Conservation (phyloP, 2,113 vertebrate species). For the Menura novaehollandiae region DNA sequence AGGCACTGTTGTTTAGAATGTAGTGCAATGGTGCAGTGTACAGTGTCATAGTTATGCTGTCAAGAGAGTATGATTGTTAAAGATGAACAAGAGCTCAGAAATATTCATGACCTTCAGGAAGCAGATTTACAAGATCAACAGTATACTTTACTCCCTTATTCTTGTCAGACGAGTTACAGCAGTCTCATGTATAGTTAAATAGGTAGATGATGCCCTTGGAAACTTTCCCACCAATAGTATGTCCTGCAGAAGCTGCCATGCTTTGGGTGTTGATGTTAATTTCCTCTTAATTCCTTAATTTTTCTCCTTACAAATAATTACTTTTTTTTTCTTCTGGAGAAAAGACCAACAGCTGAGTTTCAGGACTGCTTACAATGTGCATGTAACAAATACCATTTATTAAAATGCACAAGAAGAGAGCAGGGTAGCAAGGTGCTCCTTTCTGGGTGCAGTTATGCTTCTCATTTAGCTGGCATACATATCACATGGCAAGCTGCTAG, state of each 20-base stretch:
- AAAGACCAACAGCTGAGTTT: neutral
- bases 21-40: neutral
- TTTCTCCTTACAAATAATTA: neutral
- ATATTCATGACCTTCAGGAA: neutral
- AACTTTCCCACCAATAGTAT: neutral
- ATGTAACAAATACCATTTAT: neutral
- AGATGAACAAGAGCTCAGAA: neutral
- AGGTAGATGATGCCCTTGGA: neutral
- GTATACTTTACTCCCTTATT: neutral
- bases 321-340: neutral
- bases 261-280: neutral
- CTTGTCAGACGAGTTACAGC: neutral
- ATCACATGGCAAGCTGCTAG: neutral
- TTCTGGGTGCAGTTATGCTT: neutral
- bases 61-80: neutral
- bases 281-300: neutral
- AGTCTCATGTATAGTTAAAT: neutral
- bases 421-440: neutral
- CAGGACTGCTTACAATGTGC: neutral
- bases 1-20: neutral
- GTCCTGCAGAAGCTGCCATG: neutral
- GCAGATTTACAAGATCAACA: neutral
- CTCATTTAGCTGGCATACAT: neutral
- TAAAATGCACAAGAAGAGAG: neutral
- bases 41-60: neutral